Percentiles rank a stretch among this genome's conserved stretches.
These are phyloP conservation scores for Mixornis gularis DNA, from an alignment of 2,113 vertebrate genomes.

Conservation along the genomic window DNA sequence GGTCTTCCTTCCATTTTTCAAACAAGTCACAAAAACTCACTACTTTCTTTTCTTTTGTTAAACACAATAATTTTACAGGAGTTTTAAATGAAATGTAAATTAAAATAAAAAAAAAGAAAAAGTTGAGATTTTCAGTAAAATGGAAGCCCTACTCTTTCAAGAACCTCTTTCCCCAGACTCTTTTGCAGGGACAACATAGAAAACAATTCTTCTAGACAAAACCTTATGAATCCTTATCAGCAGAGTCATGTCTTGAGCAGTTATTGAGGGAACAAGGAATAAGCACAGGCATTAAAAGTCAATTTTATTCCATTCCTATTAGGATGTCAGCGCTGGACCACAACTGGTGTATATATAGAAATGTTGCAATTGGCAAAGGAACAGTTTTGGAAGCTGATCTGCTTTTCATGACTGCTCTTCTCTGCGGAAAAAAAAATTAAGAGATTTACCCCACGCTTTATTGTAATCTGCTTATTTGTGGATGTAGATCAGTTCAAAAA, in stretches of 20 bases:
- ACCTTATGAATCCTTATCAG: neutral
- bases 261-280: neutral
- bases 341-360: neutral
- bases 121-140: neutral
- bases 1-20: neutral
- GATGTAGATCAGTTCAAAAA: neutral
- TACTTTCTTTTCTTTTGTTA: neutral
- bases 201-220: neutral
- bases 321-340: neutral
- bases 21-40: neutral
- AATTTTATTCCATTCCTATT: neutral
- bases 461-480: constrained; percentile 3
- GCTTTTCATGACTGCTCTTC: neutral
- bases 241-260: neutral
- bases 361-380: neutral
- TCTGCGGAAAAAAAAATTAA: neutral
- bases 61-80: neutral
- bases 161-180: neutral
- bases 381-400: neutral
- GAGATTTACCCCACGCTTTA: neutral
- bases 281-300: neutral
- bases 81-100: fast-evolving
- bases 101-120: neutral
- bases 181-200: neutral
- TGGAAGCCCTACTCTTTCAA: neutral